Evolutionary conservation across 2,888 invertebrate genomes (phyloP).

Genomic region (Philereme vetulata): DNA sequence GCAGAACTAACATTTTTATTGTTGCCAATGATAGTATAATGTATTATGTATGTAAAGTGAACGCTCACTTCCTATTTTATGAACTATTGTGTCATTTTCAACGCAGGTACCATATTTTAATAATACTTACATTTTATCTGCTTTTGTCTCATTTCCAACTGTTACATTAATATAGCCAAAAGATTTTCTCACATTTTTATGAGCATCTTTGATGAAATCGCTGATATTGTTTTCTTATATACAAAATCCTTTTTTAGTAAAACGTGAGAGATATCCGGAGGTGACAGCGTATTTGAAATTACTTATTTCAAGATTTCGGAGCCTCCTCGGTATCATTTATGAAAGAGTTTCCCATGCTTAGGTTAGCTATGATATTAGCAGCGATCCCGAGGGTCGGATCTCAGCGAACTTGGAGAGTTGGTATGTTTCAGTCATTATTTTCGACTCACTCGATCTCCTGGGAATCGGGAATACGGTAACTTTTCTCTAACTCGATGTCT

Average conservation of each 20-base stretch:
- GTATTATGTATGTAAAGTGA: conserved; percentile 18
- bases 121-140: background rate
- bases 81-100: conserved; percentile 1
- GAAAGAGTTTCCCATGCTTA: conserved; percentile 25
- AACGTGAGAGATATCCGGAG: background rate
- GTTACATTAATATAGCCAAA: background rate
- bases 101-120: background rate
- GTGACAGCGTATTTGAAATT: conserved; percentile 1
- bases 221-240: background rate
- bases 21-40: conserved; percentile 19
- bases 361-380: conserved; percentile 34
- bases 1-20: conserved; percentile 22
- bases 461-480: conserved; percentile 55
- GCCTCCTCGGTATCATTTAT: conserved; percentile 10
- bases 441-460: conserved; percentile 47
- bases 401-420: conserved; percentile 51
- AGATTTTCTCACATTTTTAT: background rate
- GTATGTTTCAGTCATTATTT: conserved; percentile 60
- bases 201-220: background rate
- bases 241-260: background rate
- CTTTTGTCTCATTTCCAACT: background rate
- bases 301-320: conserved; percentile 8
- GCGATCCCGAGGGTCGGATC: conserved; percentile 43
- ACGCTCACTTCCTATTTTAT: conserved; percentile 8
- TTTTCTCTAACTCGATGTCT: conserved; percentile 63